Conservation (phyloP, 2,113 vertebrate species). For the Lagenorhynchus albirostris region DNA sequence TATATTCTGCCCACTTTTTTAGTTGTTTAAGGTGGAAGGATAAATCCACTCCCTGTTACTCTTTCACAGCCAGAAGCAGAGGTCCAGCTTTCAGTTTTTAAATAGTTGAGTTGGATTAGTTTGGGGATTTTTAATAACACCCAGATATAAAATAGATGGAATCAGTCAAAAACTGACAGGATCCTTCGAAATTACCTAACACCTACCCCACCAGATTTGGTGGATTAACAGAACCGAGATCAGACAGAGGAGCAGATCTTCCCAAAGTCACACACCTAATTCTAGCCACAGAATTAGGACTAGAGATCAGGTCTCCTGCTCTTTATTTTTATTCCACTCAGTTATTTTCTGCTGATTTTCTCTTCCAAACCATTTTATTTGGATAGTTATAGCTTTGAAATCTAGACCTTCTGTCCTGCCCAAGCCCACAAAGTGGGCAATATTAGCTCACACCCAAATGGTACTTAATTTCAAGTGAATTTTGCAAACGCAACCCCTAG, state of each 20-base stretch:
- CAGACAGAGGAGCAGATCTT: background rate
- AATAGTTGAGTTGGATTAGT: background rate
- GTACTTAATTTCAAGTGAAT: slow-evolving; percentile 21
- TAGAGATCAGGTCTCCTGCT: background rate
- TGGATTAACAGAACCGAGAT: background rate
- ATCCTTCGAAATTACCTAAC: slow-evolving; percentile 49
- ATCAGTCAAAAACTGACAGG: background rate
- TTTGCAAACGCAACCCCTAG: slow-evolving; percentile 34
- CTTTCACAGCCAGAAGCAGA: background rate
- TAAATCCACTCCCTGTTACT: background rate
- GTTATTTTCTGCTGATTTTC: background rate
- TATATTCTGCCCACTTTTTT: background rate
- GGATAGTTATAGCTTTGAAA: slow-evolving; percentile 14
- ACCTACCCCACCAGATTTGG: background rate
- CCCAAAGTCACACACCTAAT: slow-evolving; percentile 11
- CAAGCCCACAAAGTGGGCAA: background rate
- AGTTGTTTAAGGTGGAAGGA: background rate
- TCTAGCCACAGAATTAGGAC: background rate
- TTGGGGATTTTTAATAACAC: slow-evolving; percentile 4
- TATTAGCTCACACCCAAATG: slow-evolving; percentile 1
- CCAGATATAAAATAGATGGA: background rate
- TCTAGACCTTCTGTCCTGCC: background rate
- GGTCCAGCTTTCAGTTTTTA: slow-evolving; percentile 6
- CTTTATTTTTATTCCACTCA: background rate
- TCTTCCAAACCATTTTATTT: slow-evolving; percentile 40